phyloP scores from a whole-genome alignment of 2,888 invertebrate genomes.

The Drosophila gaucha region DNA sequence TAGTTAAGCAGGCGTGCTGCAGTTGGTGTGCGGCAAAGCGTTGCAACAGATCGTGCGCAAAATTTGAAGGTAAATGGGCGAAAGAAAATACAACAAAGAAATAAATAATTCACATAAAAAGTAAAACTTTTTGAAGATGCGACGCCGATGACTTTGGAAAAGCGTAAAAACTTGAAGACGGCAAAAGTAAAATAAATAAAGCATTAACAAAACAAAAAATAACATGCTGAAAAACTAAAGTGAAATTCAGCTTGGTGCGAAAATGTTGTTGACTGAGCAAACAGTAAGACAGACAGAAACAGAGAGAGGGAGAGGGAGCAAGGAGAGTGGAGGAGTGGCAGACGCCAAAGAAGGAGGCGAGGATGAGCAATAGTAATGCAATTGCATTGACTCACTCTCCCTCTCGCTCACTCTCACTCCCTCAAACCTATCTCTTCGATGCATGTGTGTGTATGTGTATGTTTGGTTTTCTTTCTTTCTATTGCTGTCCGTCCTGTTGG shows the following conservation, averaged over 20 bases:
- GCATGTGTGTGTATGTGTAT: slow-evolving; percentile 2
- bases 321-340: background rate
- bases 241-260: slow-evolving; percentile 66
- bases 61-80: slow-evolving; percentile 67
- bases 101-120: slow-evolving; percentile 63
- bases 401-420: slow-evolving; percentile 2
- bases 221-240: slow-evolving; percentile 73
- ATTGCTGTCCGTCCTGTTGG: slow-evolving; percentile 33
- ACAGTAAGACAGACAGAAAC: slow-evolving; percentile 3
- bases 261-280: slow-evolving; percentile 50
- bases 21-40: slow-evolving; percentile 65
- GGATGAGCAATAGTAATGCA: slow-evolving; percentile 41
- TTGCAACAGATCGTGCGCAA: slow-evolving; percentile 79
- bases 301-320: background rate
- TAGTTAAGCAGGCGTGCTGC: slow-evolving; percentile 66
- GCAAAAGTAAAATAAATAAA: slow-evolving; percentile 73
- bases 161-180: slow-evolving; percentile 67
- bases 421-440: slow-evolving; percentile 5
- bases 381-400: slow-evolving; percentile 14
- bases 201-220: slow-evolving; percentile 21
- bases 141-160: slow-evolving; percentile 72
- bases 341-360: slow-evolving; percentile 14
- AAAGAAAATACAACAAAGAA: slow-evolving; percentile 36
- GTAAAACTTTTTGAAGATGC: slow-evolving; percentile 70
- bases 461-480: slow-evolving; percentile 25